A percentile compares a stretch with the other conserved stretches of the same genome.
Evolutionary conservation across 2,113 vertebrate species (phyloP).

Genomic region (Anguilla rostrata): DNA sequence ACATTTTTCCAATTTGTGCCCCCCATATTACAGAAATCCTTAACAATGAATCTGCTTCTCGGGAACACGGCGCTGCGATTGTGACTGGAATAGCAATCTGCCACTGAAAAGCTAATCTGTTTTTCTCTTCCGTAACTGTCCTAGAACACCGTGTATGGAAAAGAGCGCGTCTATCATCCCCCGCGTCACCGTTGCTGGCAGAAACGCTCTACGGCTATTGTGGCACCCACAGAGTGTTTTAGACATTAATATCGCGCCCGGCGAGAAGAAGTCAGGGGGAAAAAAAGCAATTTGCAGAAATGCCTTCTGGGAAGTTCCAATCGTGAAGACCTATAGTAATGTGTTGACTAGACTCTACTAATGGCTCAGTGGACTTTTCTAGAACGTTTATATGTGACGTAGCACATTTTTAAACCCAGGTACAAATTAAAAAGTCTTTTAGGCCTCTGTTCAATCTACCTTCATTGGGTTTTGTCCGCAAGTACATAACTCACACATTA

Average conservation of each 20-base stretch:
- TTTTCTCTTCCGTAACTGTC: not conserved
- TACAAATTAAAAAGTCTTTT: not conserved
- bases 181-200: not conserved
- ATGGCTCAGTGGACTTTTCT: not conserved
- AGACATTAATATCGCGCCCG: not conserved
- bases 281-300: not conserved
- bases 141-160: not conserved
- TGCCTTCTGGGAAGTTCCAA: not conserved
- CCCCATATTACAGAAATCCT: not conserved
- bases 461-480: not conserved
- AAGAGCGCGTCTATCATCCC: not conserved
- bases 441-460: not conserved
- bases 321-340: not conserved
- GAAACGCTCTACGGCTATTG: not conserved
- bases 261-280: too few species aligned
- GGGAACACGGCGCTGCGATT: not conserved
- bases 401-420: not conserved
- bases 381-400: not conserved
- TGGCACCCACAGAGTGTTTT: not conserved
- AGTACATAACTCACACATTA: too few species aligned
- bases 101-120: not conserved
- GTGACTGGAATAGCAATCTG: slow-evolving; percentile 11
- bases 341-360: not conserved
- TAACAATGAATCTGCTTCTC: too few species aligned
- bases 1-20: slow-evolving; percentile 9